These are phyloP conservation scores for Silvanus unidentatus DNA, from an alignment of 2,888 invertebrate species.

Conservation along the genomic window DNA sequence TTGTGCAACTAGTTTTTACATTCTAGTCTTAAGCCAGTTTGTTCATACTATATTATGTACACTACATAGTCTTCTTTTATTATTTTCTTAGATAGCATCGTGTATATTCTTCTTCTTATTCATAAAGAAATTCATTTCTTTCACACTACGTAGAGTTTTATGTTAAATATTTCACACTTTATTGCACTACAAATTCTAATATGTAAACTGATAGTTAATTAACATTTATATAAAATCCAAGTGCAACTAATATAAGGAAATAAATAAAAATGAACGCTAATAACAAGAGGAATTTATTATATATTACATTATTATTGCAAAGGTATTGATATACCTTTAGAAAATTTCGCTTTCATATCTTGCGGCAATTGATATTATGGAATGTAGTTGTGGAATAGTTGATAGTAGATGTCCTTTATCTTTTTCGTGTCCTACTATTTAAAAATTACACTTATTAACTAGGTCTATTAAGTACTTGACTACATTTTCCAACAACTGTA, in stretches of 20 bases:
- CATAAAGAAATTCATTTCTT: no score
- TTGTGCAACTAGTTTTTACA: constrained; percentile 5
- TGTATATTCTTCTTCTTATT: neutral
- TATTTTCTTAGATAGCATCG: neutral
- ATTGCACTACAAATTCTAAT: no score
- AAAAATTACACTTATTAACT: neutral
- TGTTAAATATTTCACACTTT: neutral
- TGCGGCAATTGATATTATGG: constrained; percentile 14
- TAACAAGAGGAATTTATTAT: neutral
- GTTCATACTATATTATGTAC: neutral
- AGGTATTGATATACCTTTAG: constrained; percentile 8
- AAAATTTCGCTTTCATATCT: constrained; percentile 23
- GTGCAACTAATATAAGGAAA: neutral
- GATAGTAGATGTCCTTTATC: constrained; percentile 1
- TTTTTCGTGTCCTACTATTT: neutral
- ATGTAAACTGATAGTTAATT: no score
- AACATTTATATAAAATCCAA: neutral
- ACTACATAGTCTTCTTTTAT: neutral
- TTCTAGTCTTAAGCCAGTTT: constrained; percentile 3
- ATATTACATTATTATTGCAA: neutral
- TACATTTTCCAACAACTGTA: neutral
- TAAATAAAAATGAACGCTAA: neutral
- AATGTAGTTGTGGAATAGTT: constrained; percentile 15
- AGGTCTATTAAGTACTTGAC: neutral
- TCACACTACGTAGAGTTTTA: no score